Base-by-base conservation (phyloP, 2,113 vertebrate genomes). In the Physeter macrocephalus region DNA sequence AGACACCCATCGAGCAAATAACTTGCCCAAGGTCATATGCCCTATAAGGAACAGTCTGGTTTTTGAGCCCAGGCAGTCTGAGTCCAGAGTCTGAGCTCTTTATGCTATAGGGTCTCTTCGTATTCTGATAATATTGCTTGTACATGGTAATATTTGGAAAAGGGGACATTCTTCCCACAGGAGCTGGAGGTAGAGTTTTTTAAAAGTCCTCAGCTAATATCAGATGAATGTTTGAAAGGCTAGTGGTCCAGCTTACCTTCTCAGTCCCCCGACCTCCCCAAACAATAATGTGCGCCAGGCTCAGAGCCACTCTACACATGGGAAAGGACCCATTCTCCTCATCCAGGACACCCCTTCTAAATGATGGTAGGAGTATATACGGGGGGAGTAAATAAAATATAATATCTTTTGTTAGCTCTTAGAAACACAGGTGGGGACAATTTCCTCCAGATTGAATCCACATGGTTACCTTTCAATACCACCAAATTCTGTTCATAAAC, bases 141-240 rank as follows among this genome's bases (percentile, higher is more conserved):
- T 87, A 49, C 15, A 61, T 29, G 6, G 52, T 39, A 61, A 93
- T 66, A 82, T 78, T 92, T 95, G n/a, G 39, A 54, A 94, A 97
- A 31, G 36, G 9, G 23, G 17, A 61, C 25, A 93, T 66, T 71
- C 83, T 94, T 66, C 18, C 62, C 59, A 93, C 67, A 61, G 57
- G 36, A 96, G 81, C 36, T 75, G 90, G n/a, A 86, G 12, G 46
- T 61, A 54, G 34, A 17, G 7, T 82, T 72, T 34, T 36, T 86
- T 80, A 66, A 31, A 93, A 95, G 34, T 82, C 31, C 72, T 94
- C 69, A 83, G 15, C 29, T 93, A 95, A 72, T 89, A 96, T 71
- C n/a, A 94, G 31, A 93, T 88, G 5, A 85, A 61, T 34, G 25
- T 64, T 93, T 84, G 43, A 88, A 75, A 93, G 36, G 61, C 4